A percentile compares a stretch with the other conserved stretches of the same genome.
These are phyloP conservation scores for Epistrophe grossulariae DNA, from an alignment of 2,888 invertebrate species.

Conservation along the genomic window DNA sequence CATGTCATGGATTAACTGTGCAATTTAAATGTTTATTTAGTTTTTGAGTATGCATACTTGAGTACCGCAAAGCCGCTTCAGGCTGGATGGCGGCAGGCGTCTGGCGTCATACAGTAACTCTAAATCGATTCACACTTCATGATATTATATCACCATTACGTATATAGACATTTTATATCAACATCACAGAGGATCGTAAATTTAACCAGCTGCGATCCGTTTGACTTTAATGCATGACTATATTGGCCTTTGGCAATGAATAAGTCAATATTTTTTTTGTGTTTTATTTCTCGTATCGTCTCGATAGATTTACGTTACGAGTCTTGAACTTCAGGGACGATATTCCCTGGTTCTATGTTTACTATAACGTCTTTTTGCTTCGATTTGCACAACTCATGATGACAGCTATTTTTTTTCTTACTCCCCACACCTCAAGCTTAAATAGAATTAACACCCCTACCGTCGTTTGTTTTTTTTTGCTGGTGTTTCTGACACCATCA, in stretches of 20 bases:
- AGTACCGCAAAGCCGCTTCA: not conserved
- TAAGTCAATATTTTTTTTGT: not conserved
- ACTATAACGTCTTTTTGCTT: slow-evolving; percentile 2
- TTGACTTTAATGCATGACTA: slow-evolving; percentile 38
- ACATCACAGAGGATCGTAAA: slow-evolving; percentile 14
- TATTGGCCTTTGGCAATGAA: slow-evolving; percentile 37
- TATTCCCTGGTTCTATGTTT: not conserved
- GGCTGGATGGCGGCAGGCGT: not conserved
- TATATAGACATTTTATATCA: slow-evolving; percentile 1
- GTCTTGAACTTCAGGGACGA: slow-evolving; percentile 17
- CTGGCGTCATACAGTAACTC: not conserved
- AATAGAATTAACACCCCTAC: slow-evolving; percentile 57
- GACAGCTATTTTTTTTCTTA: slow-evolving; percentile 48
- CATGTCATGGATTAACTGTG: slow-evolving; percentile 40
- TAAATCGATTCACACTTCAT: slow-evolving; percentile 43
- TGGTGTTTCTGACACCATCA: slow-evolving; percentile 19
- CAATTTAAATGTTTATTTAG: slow-evolving; percentile 45
- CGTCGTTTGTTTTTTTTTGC: not conserved
- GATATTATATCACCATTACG: slow-evolving; percentile 30
- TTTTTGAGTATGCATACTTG: not conserved
- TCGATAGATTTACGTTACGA: slow-evolving; percentile 56
- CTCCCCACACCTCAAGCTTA: slow-evolving; percentile 6
- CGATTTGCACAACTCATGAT: slow-evolving; percentile 67
- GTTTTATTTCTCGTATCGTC: not conserved
- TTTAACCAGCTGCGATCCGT: slow-evolving; percentile 12